Percentiles rank a stretch among this genome's conserved stretches.
phyloP scores from a whole-genome alignment of 2,888 invertebrate genomes.

The Sinohyriopsis cumingii region DNA sequence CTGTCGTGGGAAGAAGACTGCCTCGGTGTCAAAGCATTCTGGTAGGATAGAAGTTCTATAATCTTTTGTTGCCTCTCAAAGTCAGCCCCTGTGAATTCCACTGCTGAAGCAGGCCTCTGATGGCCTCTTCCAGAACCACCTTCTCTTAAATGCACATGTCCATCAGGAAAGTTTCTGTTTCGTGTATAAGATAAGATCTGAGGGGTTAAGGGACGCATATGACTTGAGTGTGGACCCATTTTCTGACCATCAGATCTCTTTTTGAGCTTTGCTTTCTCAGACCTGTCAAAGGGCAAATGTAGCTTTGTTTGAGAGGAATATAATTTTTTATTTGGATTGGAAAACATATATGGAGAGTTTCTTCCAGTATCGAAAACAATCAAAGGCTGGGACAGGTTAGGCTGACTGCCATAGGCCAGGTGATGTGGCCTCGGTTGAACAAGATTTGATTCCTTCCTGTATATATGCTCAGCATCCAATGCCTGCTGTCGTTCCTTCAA shows the following conservation, averaged over 20 bases:
- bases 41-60: conserved; percentile 39
- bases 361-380: conserved; percentile 26
- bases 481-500: conserved; percentile 41
- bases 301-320: conserved; percentile 47
- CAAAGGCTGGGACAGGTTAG: conserved; percentile 46
- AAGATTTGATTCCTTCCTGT: conserved; percentile 21
- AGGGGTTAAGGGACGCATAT: conserved; percentile 45
- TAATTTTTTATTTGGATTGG: conserved; percentile 43
- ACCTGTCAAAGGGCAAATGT: conserved; percentile 31
- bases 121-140: conserved; percentile 22
- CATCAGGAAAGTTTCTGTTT: conserved; percentile 32
- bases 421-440: conserved; percentile 25
- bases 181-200: conserved; percentile 37
- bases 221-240: conserved; percentile 36
- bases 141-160: conserved; percentile 24
- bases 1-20: conserved; percentile 35
- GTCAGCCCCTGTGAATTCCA: conserved; percentile 45
- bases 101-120: conserved; percentile 52
- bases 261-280: conserved; percentile 22
- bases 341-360: conserved; percentile 28
- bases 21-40: conserved; percentile 19
- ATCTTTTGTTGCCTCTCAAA: conserved; percentile 31
- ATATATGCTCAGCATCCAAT: conserved; percentile 5
- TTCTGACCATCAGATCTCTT: conserved; percentile 33
- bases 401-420: conserved; percentile 51